Base-by-base conservation (phyloP, 2,888 invertebrate genomes). In the Oligia latruncula region DNA sequence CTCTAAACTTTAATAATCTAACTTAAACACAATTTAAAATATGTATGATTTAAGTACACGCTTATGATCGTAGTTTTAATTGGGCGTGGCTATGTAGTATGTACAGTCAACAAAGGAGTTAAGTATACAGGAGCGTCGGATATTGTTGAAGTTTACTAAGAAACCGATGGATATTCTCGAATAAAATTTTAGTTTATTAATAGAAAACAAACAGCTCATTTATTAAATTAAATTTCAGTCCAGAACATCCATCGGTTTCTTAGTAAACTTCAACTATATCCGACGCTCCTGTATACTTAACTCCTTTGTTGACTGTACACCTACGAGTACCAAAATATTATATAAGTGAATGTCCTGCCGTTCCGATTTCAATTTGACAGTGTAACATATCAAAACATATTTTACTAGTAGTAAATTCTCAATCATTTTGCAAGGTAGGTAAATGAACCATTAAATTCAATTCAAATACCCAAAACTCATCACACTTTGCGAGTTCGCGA, bases 381-480 rank as follows among this genome's bases (percentile, higher is more conserved):
- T n/a, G n/a, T n/a, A 60, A 60, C 58, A n/a, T 60, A 11, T n/a
- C n/a, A 15, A 62, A 62, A 62, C 2, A 29, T 60, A 60, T 15
- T 62, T 64, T n/a, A 43, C 8, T 43, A 23, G 8, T 43, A 43
- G 23, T 49, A 3, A 46, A 73, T 29, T 64, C 29, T 55, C n/a
- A 15, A 81, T 40, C 60, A 76, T 67, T 67, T 77, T 65, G 60
- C 55, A 8, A 35, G 49, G 52, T 8, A 65, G 49, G 29, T 70
- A 49, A 86, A 84, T 82, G 87, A 78, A 75, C 46, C 73, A 70
- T 77, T 35, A 68, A 87, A 82, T 82, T 79, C 58, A 71, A 76
- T 87, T 68, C 49, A 49, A 77, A 74, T 71, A 78, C 77, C 49
- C 66, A 76, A 79, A 80, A 73, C 62, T 75, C 52, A 52, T 70